Percentiles rank a stretch among this genome's conserved stretches.
Evolutionary conservation across 1,140 invertebrate species (phyloP).

Genomic region (Drosophila sp.): DNA sequence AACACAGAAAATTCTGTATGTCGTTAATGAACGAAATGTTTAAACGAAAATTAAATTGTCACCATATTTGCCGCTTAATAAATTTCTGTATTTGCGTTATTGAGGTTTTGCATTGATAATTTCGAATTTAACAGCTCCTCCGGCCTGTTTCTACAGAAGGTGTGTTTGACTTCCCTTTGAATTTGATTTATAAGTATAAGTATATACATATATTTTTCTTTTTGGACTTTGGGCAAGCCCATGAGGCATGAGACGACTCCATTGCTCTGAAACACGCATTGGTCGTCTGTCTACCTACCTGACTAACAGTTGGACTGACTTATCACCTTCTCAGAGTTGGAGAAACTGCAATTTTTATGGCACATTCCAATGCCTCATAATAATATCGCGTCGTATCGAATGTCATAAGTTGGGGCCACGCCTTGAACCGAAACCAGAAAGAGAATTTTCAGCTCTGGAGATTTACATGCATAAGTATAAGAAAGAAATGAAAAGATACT

Average conservation of each 20-base stretch:
- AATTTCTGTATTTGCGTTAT: slow-evolving; percentile 55
- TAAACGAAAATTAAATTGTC: slow-evolving; percentile 58
- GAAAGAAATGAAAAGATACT: background rate
- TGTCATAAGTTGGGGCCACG: slow-evolving; percentile 65
- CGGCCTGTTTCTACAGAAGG: slow-evolving; percentile 15
- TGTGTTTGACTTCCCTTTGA: slow-evolving; percentile 63
- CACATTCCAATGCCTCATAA: slow-evolving; percentile 36
- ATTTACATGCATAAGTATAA: slow-evolving; percentile 1
- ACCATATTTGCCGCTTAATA: slow-evolving; percentile 77
- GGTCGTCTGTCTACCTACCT: background rate
- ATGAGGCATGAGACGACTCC: slow-evolving; percentile 25
- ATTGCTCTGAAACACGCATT: slow-evolving; percentile 60
- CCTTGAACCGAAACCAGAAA: slow-evolving; percentile 32
- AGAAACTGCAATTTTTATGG: slow-evolving; percentile 56
- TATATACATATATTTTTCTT: background rate
- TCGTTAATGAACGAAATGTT: slow-evolving; percentile 13
- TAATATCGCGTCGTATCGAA: slow-evolving; percentile 38
- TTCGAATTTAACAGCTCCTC: slow-evolving; percentile 16
- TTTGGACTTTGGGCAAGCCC: slow-evolving; percentile 28
- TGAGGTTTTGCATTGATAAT: slow-evolving; percentile 6
- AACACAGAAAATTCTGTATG: slow-evolving; percentile 41
- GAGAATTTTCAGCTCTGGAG: background rate
- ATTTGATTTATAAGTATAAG: slow-evolving; percentile 39
- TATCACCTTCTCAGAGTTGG: slow-evolving; percentile 21
- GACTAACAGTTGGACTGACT: slow-evolving; percentile 10